Conservation (phyloP, 2,888 invertebrate species). For the Tridacna gigas region DNA sequence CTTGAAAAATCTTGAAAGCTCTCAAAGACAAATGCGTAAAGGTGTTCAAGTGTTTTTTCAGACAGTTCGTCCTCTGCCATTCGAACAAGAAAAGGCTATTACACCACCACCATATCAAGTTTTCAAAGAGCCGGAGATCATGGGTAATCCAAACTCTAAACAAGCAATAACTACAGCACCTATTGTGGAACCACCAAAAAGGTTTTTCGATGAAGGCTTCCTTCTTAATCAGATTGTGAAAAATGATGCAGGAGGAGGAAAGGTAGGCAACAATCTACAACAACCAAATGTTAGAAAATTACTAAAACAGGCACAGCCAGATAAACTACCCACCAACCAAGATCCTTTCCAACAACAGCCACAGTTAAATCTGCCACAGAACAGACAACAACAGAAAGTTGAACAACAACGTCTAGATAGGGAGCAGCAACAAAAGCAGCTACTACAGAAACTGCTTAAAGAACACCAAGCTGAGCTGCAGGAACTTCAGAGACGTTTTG, state of each 20-base stretch:
- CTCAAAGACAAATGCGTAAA: background rate
- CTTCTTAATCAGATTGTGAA: slow-evolving; percentile 10
- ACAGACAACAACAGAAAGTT: background rate
- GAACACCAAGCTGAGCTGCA: background rate
- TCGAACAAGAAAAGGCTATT: slow-evolving; percentile 1
- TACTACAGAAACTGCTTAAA: background rate
- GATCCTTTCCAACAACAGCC: background rate
- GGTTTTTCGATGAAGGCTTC: slow-evolving; percentile 8
- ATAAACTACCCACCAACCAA: background rate
- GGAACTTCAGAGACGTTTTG: background rate
- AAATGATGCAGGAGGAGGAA: background rate
- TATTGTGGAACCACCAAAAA: slow-evolving; percentile 13
- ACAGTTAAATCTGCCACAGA: background rate
- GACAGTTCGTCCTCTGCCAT: slow-evolving; percentile 17
- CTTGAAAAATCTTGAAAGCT: slow-evolving; percentile 12
- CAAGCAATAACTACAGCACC: background rate
- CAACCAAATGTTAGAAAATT: background rate
- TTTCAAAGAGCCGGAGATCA: slow-evolving; percentile 3
- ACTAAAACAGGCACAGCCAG: background rate
- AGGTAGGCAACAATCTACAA: background rate
- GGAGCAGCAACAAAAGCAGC: background rate
- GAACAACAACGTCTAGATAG: background rate
- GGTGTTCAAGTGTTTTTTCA: slow-evolving; percentile 45
- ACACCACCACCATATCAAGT: background rate
- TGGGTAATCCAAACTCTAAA: background rate